Conservation (phyloP, 2,888 invertebrate species). For the Hymenopus coronatus region DNA sequence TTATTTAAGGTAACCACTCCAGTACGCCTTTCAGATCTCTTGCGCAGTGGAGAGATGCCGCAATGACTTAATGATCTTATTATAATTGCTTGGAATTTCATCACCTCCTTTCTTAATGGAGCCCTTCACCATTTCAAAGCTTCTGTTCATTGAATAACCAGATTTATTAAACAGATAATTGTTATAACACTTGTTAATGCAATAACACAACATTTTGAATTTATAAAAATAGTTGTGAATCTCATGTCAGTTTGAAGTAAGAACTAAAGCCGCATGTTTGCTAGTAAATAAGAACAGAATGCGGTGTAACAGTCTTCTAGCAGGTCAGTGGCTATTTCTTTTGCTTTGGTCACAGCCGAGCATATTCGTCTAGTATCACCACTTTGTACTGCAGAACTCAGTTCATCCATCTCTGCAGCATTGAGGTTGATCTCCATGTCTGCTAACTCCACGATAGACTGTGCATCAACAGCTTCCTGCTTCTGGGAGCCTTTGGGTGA, state of each 20-base stretch:
- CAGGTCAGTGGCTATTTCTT: background rate
- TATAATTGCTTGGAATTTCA: too few species aligned
- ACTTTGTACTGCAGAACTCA: background rate
- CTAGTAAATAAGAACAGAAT: background rate
- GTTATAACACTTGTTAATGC: too few species aligned
- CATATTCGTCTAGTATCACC: background rate
- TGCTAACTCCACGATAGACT: background rate
- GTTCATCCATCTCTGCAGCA: background rate
- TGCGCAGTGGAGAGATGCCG: too few species aligned
- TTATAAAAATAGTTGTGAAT: too few species aligned
- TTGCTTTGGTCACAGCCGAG: background rate
- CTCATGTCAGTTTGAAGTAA: background rate
- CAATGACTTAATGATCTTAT: too few species aligned
- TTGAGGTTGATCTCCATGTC: background rate
- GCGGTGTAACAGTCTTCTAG: background rate
- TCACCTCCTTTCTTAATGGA: too few species aligned
- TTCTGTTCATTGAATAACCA: too few species aligned
- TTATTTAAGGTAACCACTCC: too few species aligned
- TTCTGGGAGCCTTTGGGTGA: background rate
- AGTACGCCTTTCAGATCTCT: too few species aligned
- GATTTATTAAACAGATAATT: too few species aligned
- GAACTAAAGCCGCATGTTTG: background rate
- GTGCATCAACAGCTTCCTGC: background rate
- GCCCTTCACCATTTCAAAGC: too few species aligned
- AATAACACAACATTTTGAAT: too few species aligned